phyloP scores from a whole-genome alignment of 1,140 invertebrate species.

The Eubasilissa regina region DNA sequence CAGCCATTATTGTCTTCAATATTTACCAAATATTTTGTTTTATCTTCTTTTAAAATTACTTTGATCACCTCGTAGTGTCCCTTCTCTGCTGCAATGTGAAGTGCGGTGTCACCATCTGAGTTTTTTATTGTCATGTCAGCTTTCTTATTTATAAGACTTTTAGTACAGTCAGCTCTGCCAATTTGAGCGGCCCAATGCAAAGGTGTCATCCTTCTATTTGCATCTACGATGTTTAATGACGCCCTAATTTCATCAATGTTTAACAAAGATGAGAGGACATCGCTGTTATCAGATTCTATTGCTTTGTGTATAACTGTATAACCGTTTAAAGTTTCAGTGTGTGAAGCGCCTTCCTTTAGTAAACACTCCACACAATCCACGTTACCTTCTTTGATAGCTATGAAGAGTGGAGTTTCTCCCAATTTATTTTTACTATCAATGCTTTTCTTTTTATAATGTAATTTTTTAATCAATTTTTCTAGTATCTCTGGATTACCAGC shows the following conservation, averaged over 20 bases:
- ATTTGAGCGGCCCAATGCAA: constrained; percentile 80
- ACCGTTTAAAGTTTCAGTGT: constrained; percentile 64
- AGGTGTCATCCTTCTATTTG: constrained; percentile 71
- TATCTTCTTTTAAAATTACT: constrained; percentile 72
- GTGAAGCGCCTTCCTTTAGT: constrained; percentile 67
- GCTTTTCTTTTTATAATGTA: constrained; percentile 70
- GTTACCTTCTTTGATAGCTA: constrained; percentile 69
- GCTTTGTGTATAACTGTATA: constrained; percentile 69
- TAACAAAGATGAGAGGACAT: constrained; percentile 67
- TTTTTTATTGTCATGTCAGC: constrained; percentile 62
- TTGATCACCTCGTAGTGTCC: constrained; percentile 71
- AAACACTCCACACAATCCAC: constrained; percentile 69
- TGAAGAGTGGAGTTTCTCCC: constrained; percentile 72
- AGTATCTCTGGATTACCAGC: constrained; percentile 76
- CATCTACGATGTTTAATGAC: constrained; percentile 62
- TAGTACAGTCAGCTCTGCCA: constrained; percentile 77
- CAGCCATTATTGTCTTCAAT: constrained; percentile 72
- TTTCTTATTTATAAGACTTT: constrained; percentile 76
- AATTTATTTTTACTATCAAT: constrained; percentile 68
- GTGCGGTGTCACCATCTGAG: constrained; percentile 72
- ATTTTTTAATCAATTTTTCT: constrained; percentile 72
- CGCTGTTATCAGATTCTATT: constrained; percentile 64
- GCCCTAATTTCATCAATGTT: constrained; percentile 61
- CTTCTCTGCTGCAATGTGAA: constrained; percentile 75
- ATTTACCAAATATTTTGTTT: constrained; percentile 66